Percentiles rank a stretch among this genome's conserved stretches.
phyloP scores from a whole-genome alignment of 2,797 vertebrate species.

The Silurus aristotelis region DNA sequence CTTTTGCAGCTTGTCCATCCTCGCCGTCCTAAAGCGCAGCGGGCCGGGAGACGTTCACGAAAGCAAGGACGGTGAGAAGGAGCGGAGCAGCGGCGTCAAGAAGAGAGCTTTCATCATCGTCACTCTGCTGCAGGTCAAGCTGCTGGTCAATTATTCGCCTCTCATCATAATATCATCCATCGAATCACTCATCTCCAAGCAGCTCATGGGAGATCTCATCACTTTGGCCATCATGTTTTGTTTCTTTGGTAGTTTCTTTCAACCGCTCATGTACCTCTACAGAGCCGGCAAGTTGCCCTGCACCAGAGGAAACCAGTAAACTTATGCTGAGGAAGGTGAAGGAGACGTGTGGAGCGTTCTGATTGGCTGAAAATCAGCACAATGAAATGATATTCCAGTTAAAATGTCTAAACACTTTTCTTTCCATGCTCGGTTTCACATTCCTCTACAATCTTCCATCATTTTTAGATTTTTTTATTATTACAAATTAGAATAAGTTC shows the following conservation, averaged over 20 bases:
- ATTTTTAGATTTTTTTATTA: neutral
- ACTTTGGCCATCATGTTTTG: neutral
- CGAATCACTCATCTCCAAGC: neutral
- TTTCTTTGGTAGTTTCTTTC: conserved; percentile 17
- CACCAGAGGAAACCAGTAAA: neutral
- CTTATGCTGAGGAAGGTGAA: neutral
- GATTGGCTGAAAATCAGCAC: neutral
- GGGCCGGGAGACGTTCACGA: neutral
- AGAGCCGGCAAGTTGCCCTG: neutral
- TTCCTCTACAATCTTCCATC: neutral
- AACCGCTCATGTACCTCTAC: conserved; percentile 20
- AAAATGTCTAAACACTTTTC: neutral
- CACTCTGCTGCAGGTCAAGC: conserved; percentile 9
- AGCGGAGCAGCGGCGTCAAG: neutral
- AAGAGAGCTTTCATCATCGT: conserved; percentile 5
- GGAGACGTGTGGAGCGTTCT: neutral
- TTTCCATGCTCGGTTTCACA: neutral
- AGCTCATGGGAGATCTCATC: neutral
- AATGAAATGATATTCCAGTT: neutral
- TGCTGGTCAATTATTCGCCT: neutral
- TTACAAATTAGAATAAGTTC: too few relatives aligned
- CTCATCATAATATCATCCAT: neutral
- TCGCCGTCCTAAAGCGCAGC: neutral
- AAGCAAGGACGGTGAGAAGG: neutral
- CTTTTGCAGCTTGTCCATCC: conserved; percentile 3